These are phyloP conservation scores for Chaenocephalus aceratus DNA, from an alignment of 2,113 vertebrate genomes.

Conservation along the genomic window DNA sequence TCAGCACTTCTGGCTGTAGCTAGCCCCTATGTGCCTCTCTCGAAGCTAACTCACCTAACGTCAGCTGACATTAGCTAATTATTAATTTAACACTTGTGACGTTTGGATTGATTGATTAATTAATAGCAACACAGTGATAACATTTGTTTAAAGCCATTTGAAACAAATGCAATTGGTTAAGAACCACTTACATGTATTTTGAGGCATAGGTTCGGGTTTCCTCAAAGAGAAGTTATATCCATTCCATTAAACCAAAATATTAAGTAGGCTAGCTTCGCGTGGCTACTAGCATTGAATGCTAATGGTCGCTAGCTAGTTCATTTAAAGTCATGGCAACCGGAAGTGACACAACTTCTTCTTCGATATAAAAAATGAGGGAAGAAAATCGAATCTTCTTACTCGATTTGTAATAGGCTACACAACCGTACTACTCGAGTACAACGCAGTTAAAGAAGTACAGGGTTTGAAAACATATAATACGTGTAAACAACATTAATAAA, in stretches of 20 bases:
- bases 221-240: neutral
- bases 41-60: neutral
- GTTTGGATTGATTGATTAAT: neutral
- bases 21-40: neutral
- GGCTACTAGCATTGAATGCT: neutral
- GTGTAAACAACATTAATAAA: neutral
- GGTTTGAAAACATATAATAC: neutral
- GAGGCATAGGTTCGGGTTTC: too few relatives aligned
- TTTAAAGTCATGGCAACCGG: neutral
- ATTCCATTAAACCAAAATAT: neutral
- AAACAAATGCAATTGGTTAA: neutral
- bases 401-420: neutral
- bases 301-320: neutral
- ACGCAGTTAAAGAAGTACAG: neutral
- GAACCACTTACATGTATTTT: neutral
- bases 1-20: too few relatives aligned
- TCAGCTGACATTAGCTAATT: neutral
- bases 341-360: neutral
- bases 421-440: too few relatives aligned
- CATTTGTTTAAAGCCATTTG: neutral
- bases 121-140: neutral
- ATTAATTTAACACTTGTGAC: neutral
- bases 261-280: too few relatives aligned
- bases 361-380: too few relatives aligned
- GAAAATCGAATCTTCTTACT: neutral